Evolutionary conservation across 1,140 invertebrate species (phyloP), one percentile per base, ranked within the genome.

Genomic region (Drosophila ercepeae): DNA sequence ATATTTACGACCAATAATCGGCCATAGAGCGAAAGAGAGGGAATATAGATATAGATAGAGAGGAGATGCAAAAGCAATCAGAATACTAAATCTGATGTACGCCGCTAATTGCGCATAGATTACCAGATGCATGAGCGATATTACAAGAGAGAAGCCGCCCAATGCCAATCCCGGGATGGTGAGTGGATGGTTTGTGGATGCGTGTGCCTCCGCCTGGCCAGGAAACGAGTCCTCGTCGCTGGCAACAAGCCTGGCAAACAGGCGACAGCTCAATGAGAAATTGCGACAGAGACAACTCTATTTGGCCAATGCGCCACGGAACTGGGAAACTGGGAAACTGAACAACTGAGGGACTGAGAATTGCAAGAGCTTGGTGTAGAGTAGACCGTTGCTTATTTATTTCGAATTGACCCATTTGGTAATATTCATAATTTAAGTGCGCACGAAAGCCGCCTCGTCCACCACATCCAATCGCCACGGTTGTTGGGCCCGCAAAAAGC

Each of bases 371-470:
- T 39, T 13, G 36, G 32, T 27, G 29, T 14, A 64, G 36, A 9
- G 64, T 23, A 48, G 65, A 78, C 65, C 64, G 58, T 82, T 77
- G 79, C 86, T 88, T 89, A 89, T 89, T 89, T 89, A 89, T 89
- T 89, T 86, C 70, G 68, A 89, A 89, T 86, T 86, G 86, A 86
- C 79, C 79, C 86, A 89, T 89, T 89, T 86, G 86, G 86, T 77
- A 86, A 89, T 89, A 89, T 89, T 89, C 88, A 89, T 89, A 89
- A 90, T 74, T 89, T 89, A 89, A 71, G 65, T 75, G 63, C 77
- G 63, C 76, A 88, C 82, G 73, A 86, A 65, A 69, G 82, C 82
- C 69, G 64, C 68, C 70, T 41, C 72, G 42, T 32, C 48, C 21
- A 21, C 21, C 55, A n/a, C 48, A 32, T 55, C 36, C 36, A 39